phyloP scores from a whole-genome alignment of 2,113 vertebrate species.

The Sciurus niger region DNA sequence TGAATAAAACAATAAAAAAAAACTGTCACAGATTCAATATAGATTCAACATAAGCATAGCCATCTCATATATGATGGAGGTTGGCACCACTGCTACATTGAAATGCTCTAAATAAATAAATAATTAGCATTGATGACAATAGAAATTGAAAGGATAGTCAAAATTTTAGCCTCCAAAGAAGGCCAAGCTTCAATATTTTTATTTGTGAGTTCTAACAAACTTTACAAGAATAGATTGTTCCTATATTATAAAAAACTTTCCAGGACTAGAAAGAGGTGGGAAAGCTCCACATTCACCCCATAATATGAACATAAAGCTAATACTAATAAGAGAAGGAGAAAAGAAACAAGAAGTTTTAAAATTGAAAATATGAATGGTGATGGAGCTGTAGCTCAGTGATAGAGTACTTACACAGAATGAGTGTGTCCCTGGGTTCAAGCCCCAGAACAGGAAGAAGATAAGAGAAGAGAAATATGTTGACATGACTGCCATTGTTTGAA shows the following conservation, averaged over 20 bases:
- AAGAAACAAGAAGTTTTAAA: too few species aligned
- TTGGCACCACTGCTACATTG: conserved; percentile 23
- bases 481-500: background rate
- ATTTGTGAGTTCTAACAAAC: background rate
- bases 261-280: background rate
- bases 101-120: conserved; percentile 31
- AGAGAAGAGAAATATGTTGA: background rate
- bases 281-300: background rate
- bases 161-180: background rate
- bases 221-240: background rate
- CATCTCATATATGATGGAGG: conserved; percentile 38
- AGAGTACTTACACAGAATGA: too few species aligned
- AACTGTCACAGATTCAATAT: conserved; percentile 9
- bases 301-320: background rate
- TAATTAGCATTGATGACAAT: background rate
- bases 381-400: too few species aligned
- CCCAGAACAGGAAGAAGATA: too few species aligned
- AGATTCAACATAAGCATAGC: background rate
- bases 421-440: too few species aligned
- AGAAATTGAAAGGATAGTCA: conserved; percentile 26
- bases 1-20: background rate
- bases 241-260: background rate
- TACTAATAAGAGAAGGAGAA: too few species aligned
- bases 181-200: background rate
- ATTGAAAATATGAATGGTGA: too few species aligned